Evolutionary conservation across 2,113 vertebrate genomes (phyloP), one percentile per base, ranked within the genome.

Genomic region (Plotosus lineatus): DNA sequence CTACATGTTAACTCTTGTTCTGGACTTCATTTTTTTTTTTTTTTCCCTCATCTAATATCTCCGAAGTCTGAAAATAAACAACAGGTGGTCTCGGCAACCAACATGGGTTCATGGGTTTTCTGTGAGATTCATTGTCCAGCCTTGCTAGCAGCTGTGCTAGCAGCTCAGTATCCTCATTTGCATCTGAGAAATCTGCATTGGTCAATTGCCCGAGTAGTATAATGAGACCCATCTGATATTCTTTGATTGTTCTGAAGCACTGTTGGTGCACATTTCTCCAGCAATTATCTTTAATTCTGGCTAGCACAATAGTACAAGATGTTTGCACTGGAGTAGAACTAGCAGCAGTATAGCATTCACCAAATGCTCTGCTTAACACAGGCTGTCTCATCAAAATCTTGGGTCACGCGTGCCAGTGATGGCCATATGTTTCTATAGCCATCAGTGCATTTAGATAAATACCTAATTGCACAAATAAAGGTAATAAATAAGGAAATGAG

Each of bases 131-230:
- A 77, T 21, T 51, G 42, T 75, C 17, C 53, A 60, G 14, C 56
- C 42, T 60, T 46, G 44, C 58, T 55, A 40, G 9, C 72, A 76
- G 78, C 44, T 40, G 75, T 55, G 31, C 5, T 63, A 76, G 78
- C 44, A 31, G 75, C 55, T 77, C 44, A n/a, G 38, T 50, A 50
- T 83, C 50, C 77, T 78, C 60, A 55, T 74, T 66, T 73, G 28
- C 56, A 73, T 51, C 55, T 55, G 28, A 77, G 66, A 77, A 75
- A 60, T 46, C 68, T 26, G 28, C 26, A 38, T 65, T 66, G 38
- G 69, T 61, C 66, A 53, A 65, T 68, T 77, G 55, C 40, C 72
- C n/a, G 44, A 80, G 65, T 44, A n/a, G 82, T 71, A n/a, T 80
- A 72, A 50, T 33, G 72, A 53, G 78, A 77, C 42, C 78, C 48